Percentiles rank a stretch among this genome's conserved stretches.
Conservation (phyloP, 2,797 vertebrate species). For the Otolemur crassicaudatus region DNA sequence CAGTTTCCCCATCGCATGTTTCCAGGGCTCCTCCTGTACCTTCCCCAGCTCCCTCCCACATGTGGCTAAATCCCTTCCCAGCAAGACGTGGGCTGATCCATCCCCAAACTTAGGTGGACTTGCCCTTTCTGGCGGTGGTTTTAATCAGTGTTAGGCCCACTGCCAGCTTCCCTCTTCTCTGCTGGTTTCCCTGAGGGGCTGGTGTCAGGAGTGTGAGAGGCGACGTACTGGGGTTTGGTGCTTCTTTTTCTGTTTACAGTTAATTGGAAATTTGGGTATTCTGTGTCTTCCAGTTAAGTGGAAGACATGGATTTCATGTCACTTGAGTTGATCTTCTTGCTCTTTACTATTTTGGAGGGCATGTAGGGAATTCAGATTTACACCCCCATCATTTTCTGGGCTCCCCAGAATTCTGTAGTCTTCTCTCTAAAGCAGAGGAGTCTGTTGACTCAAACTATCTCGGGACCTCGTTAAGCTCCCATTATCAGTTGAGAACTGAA, state of each 20-base stretch:
- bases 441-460: not conserved
- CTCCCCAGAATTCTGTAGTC: not conserved
- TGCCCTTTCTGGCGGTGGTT: not conserved
- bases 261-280: conserved; percentile 16
- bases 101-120: not conserved
- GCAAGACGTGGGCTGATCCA: not conserved
- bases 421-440: not conserved
- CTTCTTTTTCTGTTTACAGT: conserved; percentile 11
- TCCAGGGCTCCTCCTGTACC: not conserved
- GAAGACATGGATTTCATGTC: not conserved
- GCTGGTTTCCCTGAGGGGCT: not conserved
- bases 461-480: not conserved
- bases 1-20: not conserved
- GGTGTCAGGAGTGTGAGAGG: not conserved
- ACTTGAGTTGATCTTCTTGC: not conserved
- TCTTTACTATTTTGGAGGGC: not conserved
- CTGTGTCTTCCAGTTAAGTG: not conserved
- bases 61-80: not conserved
- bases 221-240: not conserved
- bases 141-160: not conserved
- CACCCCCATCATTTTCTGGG: not conserved
- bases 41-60: not conserved
- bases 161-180: not conserved
- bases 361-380: not conserved
- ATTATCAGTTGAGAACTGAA: not conserved